Percentiles rank a stretch among this genome's conserved stretches.
Evolutionary conservation across 2,888 invertebrate species (phyloP).

Genomic region (Capitulum mitella): DNA sequence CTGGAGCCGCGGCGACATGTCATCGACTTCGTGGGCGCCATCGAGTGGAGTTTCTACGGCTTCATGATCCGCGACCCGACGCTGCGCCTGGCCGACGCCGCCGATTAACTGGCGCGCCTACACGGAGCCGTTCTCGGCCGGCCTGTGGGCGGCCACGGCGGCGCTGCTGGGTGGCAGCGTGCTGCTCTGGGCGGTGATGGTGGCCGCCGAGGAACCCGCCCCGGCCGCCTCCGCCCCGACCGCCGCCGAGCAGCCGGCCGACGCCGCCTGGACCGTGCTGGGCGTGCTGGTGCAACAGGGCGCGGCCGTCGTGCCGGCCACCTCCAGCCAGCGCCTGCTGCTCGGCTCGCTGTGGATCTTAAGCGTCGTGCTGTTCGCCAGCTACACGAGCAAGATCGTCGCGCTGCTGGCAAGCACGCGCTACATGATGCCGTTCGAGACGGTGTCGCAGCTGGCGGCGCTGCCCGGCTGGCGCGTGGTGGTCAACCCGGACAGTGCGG

Average conservation of each 20-base stretch:
- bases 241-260: neutral
- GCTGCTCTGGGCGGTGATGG: neutral
- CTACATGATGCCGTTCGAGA: slow-evolving; percentile 26
- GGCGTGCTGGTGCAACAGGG: slow-evolving; percentile 3
- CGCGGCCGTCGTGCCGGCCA: slow-evolving; percentile 23
- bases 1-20: neutral
- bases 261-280: neutral
- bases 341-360: slow-evolving; percentile 33
- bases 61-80: neutral
- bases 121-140: neutral
- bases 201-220: no score
- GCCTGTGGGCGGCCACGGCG: neutral
- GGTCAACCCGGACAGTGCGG: neutral
- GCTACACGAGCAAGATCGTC: slow-evolving; percentile 35
- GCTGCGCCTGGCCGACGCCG: no score
- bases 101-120: neutral
- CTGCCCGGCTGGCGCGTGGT: neutral
- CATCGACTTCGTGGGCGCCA: neutral
- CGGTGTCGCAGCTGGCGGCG: neutral
- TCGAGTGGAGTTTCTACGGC: neutral
- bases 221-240: neutral
- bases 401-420: slow-evolving; percentile 35
- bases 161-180: neutral
- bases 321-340: slow-evolving; percentile 29
- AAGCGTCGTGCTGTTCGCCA: slow-evolving; percentile 34